Evolutionary conservation across 2,113 vertebrate species (phyloP).

Genomic region (Cisticola juncidis): DNA sequence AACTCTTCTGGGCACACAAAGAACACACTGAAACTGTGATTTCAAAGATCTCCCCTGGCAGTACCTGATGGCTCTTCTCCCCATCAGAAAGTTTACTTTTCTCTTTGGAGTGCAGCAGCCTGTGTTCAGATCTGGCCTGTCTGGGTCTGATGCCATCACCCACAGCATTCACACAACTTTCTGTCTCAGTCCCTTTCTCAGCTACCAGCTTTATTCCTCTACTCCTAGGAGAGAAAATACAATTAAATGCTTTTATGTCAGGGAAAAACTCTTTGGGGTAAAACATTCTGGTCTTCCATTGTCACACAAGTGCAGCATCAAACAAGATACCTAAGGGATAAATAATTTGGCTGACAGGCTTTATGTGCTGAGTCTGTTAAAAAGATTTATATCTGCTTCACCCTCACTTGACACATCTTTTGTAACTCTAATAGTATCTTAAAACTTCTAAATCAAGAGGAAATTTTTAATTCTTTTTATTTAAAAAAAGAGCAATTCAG

Average conservation of each 20-base stretch:
- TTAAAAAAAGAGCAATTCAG: background rate
- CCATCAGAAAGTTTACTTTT: slow-evolving; percentile 60
- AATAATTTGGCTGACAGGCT: background rate
- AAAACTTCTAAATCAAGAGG: background rate
- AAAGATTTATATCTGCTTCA: background rate
- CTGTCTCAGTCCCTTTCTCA: slow-evolving; percentile 71
- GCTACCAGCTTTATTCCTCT: slow-evolving; percentile 61
- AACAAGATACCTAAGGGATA: background rate
- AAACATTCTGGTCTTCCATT: background rate
- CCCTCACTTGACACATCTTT: background rate
- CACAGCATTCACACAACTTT: slow-evolving; percentile 22
- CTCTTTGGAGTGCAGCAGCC: slow-evolving; percentile 60
- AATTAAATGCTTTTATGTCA: background rate
- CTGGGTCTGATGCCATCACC: slow-evolving; percentile 44
- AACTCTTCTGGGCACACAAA: background rate
- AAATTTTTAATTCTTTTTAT: background rate
- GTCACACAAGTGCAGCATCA: background rate
- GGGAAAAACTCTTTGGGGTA: background rate
- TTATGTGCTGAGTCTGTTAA: background rate
- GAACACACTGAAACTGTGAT: background rate
- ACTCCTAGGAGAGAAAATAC: slow-evolving; percentile 54
- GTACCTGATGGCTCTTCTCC: slow-evolving; percentile 73
- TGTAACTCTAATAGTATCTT: background rate
- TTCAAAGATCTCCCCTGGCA: background rate
- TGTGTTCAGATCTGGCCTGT: slow-evolving; percentile 54